Base-by-base conservation (phyloP, 1,140 invertebrate species). In the Sinella curviseta region DNA sequence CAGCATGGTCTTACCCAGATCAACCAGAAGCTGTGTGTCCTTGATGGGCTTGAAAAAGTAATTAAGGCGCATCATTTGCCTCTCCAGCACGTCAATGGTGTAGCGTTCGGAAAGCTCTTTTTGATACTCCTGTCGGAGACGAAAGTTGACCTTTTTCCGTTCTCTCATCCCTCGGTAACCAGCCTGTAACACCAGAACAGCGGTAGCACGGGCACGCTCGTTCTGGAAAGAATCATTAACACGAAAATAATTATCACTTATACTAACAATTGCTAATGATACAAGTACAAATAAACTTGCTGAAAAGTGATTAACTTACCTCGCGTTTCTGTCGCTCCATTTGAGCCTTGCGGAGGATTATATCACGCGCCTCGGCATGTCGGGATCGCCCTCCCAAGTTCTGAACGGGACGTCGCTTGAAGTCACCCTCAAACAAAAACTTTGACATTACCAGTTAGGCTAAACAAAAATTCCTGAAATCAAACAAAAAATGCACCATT, bases 121-220 rank as follows among this genome's bases (percentile, higher is more conserved):
- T 8, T 12, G 39, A 48, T 48, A 48, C 39, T 48, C 39, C 8
- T 8, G 20, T 8, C 39, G 39, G 20, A 48, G 39, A n/a, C n/a
- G n/a, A n/a, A n/a, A n/a, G n/a, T n/a, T n/a, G n/a, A n/a, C n/a
- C n/a, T n/a, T n/a, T n/a, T n/a, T n/a, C n/a, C n/a, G n/a, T n/a
- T n/a, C n/a, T n/a, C n/a, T n/a, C n/a, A n/a, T n/a, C n/a, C n/a
- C 92, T 83, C n/a, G n/a, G n/a, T n/a, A n/a, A n/a, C n/a, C n/a
- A n/a, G n/a, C n/a, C n/a, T n/a, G n/a, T n/a, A n/a, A n/a, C n/a
- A n/a, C n/a, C n/a, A 92, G 87, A 34, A 92, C 90, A 85, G 92
- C 92, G 77, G 91, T 89, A 82, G 91, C 86, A 85, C 90, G 89
- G 85, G 90, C 87, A 83, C 95, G 88, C 82, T 92, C 89, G 86